Conservation (phyloP, 2,113 vertebrate species). For the Polypterus bichir region DNA sequence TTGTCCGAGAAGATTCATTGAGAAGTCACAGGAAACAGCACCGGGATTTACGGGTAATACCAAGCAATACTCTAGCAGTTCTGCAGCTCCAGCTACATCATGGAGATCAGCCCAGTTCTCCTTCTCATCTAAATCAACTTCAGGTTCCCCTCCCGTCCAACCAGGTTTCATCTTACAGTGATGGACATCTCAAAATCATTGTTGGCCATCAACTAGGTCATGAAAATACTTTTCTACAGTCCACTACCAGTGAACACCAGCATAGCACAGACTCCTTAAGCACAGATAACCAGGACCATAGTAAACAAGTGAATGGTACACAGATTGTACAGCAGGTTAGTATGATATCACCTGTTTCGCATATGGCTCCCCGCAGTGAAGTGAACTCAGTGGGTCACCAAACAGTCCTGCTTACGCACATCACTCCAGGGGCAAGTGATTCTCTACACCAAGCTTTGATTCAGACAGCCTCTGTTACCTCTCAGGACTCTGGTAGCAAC, state of each 20-base stretch:
- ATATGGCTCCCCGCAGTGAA: conserved; percentile 40
- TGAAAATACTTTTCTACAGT: conserved; percentile 39
- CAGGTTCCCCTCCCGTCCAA: conserved; percentile 43
- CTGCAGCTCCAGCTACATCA: conserved; percentile 48
- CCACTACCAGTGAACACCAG: conserved; percentile 28
- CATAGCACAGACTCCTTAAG: conserved; percentile 37
- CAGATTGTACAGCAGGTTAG: conserved; percentile 82
- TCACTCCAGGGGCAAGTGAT: conserved; percentile 29
- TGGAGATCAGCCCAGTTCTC: conserved; percentile 24
- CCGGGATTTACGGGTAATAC: conserved; percentile 39
- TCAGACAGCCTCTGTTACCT: conserved; percentile 33
- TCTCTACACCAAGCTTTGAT: conserved; percentile 60
- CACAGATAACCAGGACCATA: conserved; percentile 46
- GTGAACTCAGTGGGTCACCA: conserved; percentile 41
- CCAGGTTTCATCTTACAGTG: conserved; percentile 42
- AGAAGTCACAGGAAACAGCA: conserved; percentile 90
- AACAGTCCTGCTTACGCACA: conserved; percentile 53
- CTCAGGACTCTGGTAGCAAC: conserved; percentile 34
- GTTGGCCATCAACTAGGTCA: conserved; percentile 61
- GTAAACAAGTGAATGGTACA: conserved; percentile 35
- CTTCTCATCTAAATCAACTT: conserved; percentile 40
- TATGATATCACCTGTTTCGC: conserved; percentile 53
- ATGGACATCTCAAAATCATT: conserved; percentile 73
- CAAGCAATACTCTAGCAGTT: conserved; percentile 33
- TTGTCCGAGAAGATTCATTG: conserved; percentile 87